A percentile compares a stretch with the other conserved stretches of the same genome.
These are phyloP conservation scores for Loripinus fragilis DNA, from an alignment of 2,888 invertebrate genomes.

Conservation along the genomic window DNA sequence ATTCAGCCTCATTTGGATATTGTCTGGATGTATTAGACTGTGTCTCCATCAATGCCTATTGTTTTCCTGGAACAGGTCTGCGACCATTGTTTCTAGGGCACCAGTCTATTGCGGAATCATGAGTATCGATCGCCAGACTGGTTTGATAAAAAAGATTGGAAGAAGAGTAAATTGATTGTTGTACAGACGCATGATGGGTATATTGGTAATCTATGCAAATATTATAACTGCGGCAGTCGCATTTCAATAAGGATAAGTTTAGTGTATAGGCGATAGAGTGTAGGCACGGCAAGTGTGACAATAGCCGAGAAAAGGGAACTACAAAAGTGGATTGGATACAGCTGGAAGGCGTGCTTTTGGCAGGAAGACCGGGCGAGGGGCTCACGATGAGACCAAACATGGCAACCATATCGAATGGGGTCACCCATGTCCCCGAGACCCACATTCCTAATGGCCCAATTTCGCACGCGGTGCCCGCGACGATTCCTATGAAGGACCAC, in stretches of 20 bases:
- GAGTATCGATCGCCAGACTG: background rate
- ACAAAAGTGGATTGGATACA: background rate
- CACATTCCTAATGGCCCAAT: slow-evolving; percentile 29
- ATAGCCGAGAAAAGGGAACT: background rate
- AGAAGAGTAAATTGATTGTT: slow-evolving; percentile 6
- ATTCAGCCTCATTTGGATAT: slow-evolving; percentile 6
- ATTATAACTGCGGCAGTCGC: background rate
- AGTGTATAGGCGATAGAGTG: background rate
- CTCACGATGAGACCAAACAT: slow-evolving; percentile 55
- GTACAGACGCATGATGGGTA: background rate
- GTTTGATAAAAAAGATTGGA: slow-evolving; percentile 10
- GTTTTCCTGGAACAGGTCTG: too few relatives aligned
- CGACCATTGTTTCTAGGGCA: slow-evolving; percentile 8
- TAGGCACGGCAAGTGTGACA: background rate
- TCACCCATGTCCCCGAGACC: slow-evolving; percentile 49
- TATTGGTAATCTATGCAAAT: slow-evolving; percentile 13
- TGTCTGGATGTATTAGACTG: slow-evolving; percentile 1
- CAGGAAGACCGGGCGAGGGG: background rate
- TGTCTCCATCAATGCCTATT: too few relatives aligned
- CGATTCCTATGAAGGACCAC: slow-evolving; percentile 84
- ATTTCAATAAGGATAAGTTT: slow-evolving; percentile 6
- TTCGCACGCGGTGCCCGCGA: slow-evolving; percentile 27
- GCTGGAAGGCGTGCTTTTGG: background rate
- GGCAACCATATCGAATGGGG: slow-evolving; percentile 53
- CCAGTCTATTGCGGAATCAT: slow-evolving; percentile 3